Conservation (phyloP, 2,113 vertebrate genomes). For the Corythornis cristatus region DNA sequence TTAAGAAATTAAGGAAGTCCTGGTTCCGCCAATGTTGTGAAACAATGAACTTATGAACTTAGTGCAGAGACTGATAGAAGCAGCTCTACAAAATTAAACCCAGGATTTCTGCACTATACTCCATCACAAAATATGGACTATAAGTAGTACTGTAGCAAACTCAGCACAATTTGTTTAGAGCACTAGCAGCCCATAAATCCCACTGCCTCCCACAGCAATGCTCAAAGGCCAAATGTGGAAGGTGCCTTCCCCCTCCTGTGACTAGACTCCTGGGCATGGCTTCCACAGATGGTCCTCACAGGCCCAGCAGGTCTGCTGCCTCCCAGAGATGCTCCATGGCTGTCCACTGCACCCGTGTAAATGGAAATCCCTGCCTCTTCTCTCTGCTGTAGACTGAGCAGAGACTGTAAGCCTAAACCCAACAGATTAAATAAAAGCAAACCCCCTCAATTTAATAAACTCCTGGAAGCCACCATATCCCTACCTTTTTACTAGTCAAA, state of each 20-base stretch:
- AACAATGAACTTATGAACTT: background rate
- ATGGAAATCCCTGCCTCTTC: background rate
- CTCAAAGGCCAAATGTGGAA: fast-evolving
- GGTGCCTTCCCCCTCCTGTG: background rate
- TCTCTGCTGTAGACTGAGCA: background rate
- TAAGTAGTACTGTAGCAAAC: background rate
- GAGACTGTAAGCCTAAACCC: background rate
- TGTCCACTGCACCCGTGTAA: background rate
- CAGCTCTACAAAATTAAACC: background rate
- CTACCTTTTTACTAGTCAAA: background rate
- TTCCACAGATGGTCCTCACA: background rate
- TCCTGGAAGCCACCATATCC: background rate
- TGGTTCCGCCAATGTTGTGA: background rate
- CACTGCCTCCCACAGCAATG: background rate
- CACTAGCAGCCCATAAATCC: background rate
- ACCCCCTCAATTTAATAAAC: background rate
- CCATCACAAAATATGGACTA: background rate
- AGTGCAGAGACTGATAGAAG: background rate
- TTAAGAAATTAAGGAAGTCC: background rate
- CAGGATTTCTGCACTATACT: background rate
- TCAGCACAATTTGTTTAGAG: background rate
- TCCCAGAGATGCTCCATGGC: background rate
- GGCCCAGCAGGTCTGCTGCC: background rate
- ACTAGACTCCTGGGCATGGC: background rate
- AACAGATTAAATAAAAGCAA: background rate